These are phyloP conservation scores for Chymomyza procnemis DNA, from an alignment of 2,888 invertebrate species.

Conservation along the genomic window DNA sequence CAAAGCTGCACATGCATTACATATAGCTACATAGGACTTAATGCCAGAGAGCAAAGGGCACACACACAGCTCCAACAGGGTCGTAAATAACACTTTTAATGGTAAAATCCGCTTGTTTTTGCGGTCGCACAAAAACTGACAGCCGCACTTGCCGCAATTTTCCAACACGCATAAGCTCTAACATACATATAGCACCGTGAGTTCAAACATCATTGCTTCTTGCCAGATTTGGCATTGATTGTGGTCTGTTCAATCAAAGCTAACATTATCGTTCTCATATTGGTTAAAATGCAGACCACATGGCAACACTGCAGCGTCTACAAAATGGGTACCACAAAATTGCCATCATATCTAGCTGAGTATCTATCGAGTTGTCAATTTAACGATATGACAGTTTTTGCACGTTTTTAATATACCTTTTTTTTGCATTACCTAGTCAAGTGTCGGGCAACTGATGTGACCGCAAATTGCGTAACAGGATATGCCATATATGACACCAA, in stretches of 20 bases:
- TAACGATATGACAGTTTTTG: conserved; percentile 18
- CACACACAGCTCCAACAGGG: neutral
- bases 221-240: conserved; percentile 30
- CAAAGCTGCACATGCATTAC: conserved; percentile 4
- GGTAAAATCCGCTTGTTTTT: conserved; percentile 18
- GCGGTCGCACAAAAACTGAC: conserved; percentile 38
- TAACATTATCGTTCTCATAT: conserved; percentile 6
- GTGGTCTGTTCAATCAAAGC: conserved; percentile 26
- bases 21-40: neutral
- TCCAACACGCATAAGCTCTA: conserved; percentile 20
- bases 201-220: neutral
- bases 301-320: conserved; percentile 7
- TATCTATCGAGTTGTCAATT: neutral
- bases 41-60: neutral
- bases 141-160: conserved; percentile 42
- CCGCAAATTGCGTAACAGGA: conserved; percentile 27
- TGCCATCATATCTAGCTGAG: neutral
- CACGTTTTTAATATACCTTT: neutral
- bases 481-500: neutral
- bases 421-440: conserved; percentile 3
- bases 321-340: neutral
- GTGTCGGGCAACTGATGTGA: conserved; percentile 18
- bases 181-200: neutral
- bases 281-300: conserved; percentile 26
- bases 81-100: conserved; percentile 35